Base-by-base conservation (phyloP, 2,888 invertebrate species). In the Pelosia muscerda region DNA sequence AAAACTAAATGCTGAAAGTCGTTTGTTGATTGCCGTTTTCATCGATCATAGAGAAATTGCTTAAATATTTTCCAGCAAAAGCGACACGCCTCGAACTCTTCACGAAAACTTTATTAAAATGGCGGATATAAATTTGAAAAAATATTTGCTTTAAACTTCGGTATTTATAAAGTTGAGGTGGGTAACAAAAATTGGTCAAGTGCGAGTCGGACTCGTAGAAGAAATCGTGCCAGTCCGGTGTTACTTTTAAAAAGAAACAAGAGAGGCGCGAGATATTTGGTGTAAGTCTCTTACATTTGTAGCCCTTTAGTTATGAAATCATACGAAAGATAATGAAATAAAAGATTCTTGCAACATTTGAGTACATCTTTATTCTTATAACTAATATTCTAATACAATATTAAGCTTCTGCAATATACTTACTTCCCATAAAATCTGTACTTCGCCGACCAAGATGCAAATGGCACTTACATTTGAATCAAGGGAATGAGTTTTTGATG, bases 51-150 rank as follows among this genome's bases (percentile, higher is more conserved):
- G 38, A 63, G 56, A 71, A 78, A 74, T 79, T 71, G 25, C 59
- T 63, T 76, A 70, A 71, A 70, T 73, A 75, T 77, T 77, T 79
- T 31, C 59, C 56, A 69, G 70, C 70, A 68, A 78, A 78, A 73
- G 70, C 75, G 71, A 74, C 74, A 77, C 68, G 62, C 38, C 15
- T 28, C 4, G 23, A 73, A 77, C 69, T 81, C 75, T 75, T 73
- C 69, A 71, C 69, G 55, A 55, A 63, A 73, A 77, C 74, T 72
- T 77, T 63, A 62, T 70, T 68, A 66, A 81, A 79, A 79, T 74
- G 73, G 72, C 66, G 68, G 63, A 76, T 76, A 49, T 66, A 72
- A 23, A 70, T 75, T 66, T 42, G 60, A 49, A 64, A 63, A 70
- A 63, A 74, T 74, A 77, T 61, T 58, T 61, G 69, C 63, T 68